Percentiles rank a stretch among this genome's conserved stretches.
These are phyloP conservation scores for Megalops cyprinoides DNA, from an alignment of 2,797 vertebrate genomes.

Conservation along the genomic window DNA sequence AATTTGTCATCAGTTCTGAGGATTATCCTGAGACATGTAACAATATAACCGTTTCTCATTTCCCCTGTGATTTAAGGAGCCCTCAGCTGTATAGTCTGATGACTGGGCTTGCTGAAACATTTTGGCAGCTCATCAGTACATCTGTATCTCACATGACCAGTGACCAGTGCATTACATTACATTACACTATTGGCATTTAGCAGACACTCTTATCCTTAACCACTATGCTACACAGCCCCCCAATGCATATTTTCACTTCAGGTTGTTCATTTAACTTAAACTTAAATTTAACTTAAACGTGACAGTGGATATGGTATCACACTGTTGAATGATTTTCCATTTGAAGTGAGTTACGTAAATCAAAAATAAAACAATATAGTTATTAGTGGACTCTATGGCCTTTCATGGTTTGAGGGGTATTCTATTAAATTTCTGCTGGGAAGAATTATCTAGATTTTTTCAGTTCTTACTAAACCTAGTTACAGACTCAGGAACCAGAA, in stretches of 20 bases:
- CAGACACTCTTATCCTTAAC: no score
- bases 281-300: no score
- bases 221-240: no score
- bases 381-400: conserved; percentile 74
- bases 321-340: conserved; percentile 24
- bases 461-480: conserved; percentile 7
- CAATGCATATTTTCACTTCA: not conserved
- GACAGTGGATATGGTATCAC: not conserved
- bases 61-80: no score
- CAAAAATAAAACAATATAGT: conserved; percentile 75
- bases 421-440: no score
- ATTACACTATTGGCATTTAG: no score
- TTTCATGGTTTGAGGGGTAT: no score
- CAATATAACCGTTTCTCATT: no score
- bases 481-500: not conserved
- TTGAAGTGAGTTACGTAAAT: conserved; percentile 71
- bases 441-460: not conserved
- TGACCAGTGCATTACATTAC: no score
- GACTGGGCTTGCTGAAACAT: not conserved
- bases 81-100: no score
- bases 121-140: not conserved
- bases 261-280: not conserved
- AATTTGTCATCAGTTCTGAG: no score
- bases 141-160: not conserved
- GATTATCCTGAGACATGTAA: not conserved